Conservation (phyloP, 2,797 vertebrate genomes). For the Bucorvus abyssinicus region DNA sequence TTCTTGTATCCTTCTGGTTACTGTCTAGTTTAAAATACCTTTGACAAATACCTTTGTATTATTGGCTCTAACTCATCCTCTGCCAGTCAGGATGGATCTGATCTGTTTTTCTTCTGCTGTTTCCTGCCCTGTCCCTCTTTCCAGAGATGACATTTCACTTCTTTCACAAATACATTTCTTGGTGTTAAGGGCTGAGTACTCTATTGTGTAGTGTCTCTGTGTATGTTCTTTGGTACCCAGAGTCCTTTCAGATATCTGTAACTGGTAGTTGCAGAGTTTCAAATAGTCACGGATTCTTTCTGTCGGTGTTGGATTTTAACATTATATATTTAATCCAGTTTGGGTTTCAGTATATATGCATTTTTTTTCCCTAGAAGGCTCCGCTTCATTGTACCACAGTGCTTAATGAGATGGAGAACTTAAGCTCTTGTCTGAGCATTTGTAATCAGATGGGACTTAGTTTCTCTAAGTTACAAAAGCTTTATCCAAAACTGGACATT, state of each 20-base stretch:
- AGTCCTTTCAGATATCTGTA: not conserved
- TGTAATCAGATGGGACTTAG: not conserved
- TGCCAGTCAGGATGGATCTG: not conserved
- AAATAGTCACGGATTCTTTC: not conserved
- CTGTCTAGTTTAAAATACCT: not conserved
- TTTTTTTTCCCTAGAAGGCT: not conserved
- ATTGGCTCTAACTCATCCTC: not conserved
- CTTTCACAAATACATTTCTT: not conserved
- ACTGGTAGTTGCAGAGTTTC: not conserved
- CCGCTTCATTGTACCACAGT: not conserved
- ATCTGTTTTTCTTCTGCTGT: not conserved
- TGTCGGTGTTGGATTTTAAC: not conserved
- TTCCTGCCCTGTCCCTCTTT: not conserved
- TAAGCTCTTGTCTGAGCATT: not conserved
- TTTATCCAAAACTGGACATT: not conserved
- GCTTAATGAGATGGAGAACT: not conserved
- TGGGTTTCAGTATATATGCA: not conserved
- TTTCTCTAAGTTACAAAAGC: not conserved
- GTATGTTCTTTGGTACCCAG: not conserved
- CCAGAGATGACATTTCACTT: not conserved
- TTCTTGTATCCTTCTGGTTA: not conserved
- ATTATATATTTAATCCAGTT: not conserved
- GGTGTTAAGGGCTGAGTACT: not conserved
- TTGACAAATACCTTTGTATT: not conserved
- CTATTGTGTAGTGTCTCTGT: not conserved